Conservation (phyloP, 2,113 vertebrate species). For the Amphilophus citrinellus region DNA sequence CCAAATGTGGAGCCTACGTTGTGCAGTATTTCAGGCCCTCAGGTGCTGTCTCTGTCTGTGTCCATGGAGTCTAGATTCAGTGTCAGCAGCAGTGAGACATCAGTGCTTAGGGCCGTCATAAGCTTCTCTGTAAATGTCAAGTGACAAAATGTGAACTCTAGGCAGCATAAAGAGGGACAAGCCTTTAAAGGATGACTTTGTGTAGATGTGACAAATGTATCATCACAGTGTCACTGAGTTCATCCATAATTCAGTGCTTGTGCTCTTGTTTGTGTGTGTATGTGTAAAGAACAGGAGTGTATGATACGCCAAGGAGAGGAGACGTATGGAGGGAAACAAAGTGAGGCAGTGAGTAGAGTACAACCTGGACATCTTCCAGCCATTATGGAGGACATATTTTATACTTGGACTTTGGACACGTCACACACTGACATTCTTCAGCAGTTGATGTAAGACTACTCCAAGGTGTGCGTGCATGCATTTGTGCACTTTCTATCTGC, state of each 20-base stretch:
- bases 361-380: constrained; percentile 63
- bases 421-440: constrained; percentile 28
- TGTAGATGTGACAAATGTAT: constrained; percentile 76
- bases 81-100: constrained; percentile 68
- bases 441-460: constrained; percentile 26
- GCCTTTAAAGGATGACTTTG: constrained; percentile 68
- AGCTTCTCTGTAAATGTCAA: constrained; percentile 75
- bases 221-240: constrained; percentile 68
- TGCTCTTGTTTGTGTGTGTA: constrained; percentile 41
- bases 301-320: constrained; percentile 46
- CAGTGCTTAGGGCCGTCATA: constrained; percentile 57
- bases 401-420: constrained; percentile 47
- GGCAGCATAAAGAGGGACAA: constrained; percentile 68
- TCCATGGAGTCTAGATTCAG: constrained; percentile 48
- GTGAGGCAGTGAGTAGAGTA: constrained; percentile 42
- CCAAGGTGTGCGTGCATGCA: background rate
- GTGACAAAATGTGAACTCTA: constrained; percentile 75
- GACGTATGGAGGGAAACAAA: constrained; percentile 54
- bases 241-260: constrained; percentile 76
- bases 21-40: constrained; percentile 33
- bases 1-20: constrained; percentile 18
- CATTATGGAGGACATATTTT: constrained; percentile 56
- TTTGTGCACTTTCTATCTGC: background rate
- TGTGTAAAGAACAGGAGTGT: background rate
- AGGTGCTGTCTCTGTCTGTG: constrained; percentile 58